A percentile compares a stretch with the other conserved stretches of the same genome.
These are phyloP conservation scores for Parnassius glacialis DNA, from an alignment of 2,888 invertebrate genomes.

Conservation along the genomic window DNA sequence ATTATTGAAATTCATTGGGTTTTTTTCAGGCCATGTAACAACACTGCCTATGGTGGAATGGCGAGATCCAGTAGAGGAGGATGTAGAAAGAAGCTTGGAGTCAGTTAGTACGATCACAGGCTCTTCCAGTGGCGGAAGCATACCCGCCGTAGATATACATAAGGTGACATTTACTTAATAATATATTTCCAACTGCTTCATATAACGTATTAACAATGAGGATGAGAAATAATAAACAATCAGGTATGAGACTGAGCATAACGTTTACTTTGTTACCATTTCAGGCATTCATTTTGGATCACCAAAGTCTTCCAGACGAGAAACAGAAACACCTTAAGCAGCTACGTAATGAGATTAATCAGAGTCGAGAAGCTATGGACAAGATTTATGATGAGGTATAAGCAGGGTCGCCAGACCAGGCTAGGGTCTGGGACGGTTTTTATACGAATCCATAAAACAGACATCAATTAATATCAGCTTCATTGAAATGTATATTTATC, in stretches of 20 bases:
- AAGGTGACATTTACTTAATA: conserved; percentile 43
- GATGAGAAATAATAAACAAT: no score
- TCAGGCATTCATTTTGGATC: conserved; percentile 82
- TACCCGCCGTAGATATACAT: conserved; percentile 57
- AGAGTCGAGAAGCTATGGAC: conserved; percentile 83
- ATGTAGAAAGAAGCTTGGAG: conserved; percentile 70
- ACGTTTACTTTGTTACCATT: not conserved
- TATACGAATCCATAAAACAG: no score
- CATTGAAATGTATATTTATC: no score
- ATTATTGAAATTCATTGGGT: no score
- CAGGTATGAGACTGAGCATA: no score
- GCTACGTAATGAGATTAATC: conserved; percentile 84
- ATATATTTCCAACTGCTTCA: no score
- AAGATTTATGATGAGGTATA: conserved; percentile 83
- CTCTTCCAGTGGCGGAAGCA: conserved; percentile 43
- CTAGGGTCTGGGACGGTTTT: no score
- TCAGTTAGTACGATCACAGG: conserved; percentile 67
- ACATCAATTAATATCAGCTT: no score
- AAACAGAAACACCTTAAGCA: conserved; percentile 74
- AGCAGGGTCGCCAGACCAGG: no score
- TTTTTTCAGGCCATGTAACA: conserved; percentile 44
- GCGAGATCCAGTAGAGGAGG: conserved; percentile 71
- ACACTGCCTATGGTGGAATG: conserved; percentile 69
- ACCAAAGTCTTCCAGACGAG: conserved; percentile 78
- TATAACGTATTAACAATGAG: no score